Evolutionary conservation across 2,888 invertebrate species (phyloP).

Genomic region (Amblyjoppa fuscipennis): DNA sequence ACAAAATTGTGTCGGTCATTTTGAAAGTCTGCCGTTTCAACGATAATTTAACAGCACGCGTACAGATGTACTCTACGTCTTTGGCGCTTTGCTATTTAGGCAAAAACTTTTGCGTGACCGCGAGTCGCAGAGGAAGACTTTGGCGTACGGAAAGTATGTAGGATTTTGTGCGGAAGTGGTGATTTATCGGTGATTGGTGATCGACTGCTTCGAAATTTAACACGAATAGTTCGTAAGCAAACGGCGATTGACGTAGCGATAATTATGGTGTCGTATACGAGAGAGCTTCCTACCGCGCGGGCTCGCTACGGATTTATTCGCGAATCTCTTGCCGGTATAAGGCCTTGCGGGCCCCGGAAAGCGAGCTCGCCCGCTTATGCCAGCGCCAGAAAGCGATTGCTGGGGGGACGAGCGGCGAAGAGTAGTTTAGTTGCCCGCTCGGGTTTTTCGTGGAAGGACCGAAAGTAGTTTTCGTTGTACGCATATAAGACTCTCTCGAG

Average conservation of each 20-base stretch:
- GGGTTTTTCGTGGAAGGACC: conserved; percentile 67
- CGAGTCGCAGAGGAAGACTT: not conserved
- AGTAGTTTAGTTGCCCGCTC: conserved; percentile 50
- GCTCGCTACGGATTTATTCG: not conserved
- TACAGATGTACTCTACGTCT: not conserved
- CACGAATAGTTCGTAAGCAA: not conserved
- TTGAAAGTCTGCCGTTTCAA: not conserved
- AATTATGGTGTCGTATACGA: not conserved
- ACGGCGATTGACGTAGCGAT: not conserved
- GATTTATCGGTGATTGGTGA: not conserved
- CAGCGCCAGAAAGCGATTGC: not conserved
- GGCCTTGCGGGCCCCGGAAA: not conserved
- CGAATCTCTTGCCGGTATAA: not conserved
- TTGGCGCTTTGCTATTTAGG: not conserved
- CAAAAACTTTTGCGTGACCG: not conserved
- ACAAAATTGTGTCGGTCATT: not conserved
- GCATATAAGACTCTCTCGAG: conserved; percentile 60
- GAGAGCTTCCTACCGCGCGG: not conserved
- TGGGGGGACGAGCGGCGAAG: conserved; percentile 16
- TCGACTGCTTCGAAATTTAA: not conserved
- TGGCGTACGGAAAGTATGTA: too few species aligned
- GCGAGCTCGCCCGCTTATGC: not conserved
- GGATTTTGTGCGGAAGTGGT: not conserved
- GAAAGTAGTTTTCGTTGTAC: conserved; percentile 69
- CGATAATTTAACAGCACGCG: not conserved